Conservation (phyloP, 2,888 invertebrate species). For the Horisme vitalbata region DNA sequence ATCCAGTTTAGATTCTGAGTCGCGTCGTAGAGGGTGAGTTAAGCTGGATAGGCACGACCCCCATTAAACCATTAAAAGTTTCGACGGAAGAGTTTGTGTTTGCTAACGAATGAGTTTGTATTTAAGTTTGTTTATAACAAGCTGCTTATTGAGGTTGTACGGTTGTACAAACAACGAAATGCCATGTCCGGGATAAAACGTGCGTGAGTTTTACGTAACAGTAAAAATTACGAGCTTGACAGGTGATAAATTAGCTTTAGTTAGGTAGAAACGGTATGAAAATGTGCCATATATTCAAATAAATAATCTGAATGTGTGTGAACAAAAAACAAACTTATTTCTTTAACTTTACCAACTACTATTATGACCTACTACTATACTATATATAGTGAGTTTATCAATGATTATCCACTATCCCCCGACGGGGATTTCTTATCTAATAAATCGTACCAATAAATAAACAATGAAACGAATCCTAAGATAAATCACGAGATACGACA, state of each 20-base stretch:
- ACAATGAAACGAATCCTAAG: conserved; percentile 19
- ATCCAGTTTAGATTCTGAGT: no score
- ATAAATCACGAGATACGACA: conserved; percentile 41
- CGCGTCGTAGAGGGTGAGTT: no score
- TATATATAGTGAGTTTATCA: no score
- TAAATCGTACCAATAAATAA: conserved; percentile 22
- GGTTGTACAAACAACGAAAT: neutral
- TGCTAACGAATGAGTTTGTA: conserved; percentile 16
- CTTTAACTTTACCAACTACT: no score
- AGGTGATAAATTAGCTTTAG: neutral
- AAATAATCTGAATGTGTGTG: no score
- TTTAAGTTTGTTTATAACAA: conserved; percentile 14
- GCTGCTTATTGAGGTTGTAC: conserved; percentile 6
- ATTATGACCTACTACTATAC: no score
- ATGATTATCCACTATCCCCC: no score
- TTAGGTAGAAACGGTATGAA: neutral
- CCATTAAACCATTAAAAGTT: conserved; percentile 23
- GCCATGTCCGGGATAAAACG: neutral
- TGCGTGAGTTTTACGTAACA: neutral
- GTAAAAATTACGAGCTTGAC: neutral
- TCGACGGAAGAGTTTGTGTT: conserved; percentile 14
- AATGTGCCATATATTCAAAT: no score
- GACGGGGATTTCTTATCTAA: conserved; percentile 8
- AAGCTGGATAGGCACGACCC: conserved; percentile 13
- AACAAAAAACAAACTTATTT: no score